Percentiles rank a stretch among this genome's conserved stretches.
Conservation (phyloP, 2,797 vertebrate species). For the Limosa lapponica region DNA sequence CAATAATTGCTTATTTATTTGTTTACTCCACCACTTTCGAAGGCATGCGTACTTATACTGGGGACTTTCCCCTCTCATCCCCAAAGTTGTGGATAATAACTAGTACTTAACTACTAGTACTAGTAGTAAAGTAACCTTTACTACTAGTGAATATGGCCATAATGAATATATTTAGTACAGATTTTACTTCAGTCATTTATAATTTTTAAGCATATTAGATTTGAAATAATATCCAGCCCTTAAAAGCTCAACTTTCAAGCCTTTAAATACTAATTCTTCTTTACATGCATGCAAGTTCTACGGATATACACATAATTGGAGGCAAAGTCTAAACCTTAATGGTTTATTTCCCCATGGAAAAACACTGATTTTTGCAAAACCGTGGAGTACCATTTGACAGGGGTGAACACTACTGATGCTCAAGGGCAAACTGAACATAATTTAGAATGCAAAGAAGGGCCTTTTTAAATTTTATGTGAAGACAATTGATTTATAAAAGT, state of each 20-base stretch:
- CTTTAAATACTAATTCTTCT: neutral
- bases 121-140: neutral
- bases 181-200: neutral
- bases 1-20: neutral
- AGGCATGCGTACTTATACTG: accelerated
- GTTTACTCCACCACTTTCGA: neutral
- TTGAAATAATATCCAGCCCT: neutral
- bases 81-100: neutral
- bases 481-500: neutral
- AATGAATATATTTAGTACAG: neutral
- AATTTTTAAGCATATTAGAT: neutral
- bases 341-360: neutral
- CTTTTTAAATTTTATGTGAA: neutral
- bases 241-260: neutral
- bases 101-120: neutral
- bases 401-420: neutral
- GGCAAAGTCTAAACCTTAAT: neutral
- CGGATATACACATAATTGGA: neutral
- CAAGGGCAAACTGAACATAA: neutral
- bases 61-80: neutral
- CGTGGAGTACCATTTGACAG: neutral
- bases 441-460: neutral
- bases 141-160: neutral
- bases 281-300: neutral
- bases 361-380: neutral